Evolutionary conservation across 2,113 vertebrate species (phyloP), one percentile per base, ranked within the genome.

Genomic region (Chionomys nivalis): DNA sequence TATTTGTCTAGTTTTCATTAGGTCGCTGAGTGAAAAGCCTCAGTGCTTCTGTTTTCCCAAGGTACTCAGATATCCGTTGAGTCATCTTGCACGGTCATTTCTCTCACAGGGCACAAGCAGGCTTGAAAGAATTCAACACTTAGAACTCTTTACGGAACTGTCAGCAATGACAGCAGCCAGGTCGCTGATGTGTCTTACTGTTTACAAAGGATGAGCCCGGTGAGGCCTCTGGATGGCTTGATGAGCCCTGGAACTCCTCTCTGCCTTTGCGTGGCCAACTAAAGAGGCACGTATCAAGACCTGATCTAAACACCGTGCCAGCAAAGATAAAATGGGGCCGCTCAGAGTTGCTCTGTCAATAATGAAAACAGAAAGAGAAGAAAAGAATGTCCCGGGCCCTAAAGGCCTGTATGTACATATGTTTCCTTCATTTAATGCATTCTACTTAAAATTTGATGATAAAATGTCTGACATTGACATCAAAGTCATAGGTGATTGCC

Each of bases 1-100:
- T 98, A 98, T 98, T 99, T 98, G 98, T 98, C 98, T 99, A 98
- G 98, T 98, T 98, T 98, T 98, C 98, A 98, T 98, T 98, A 98
- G 98, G 98, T 98, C 87, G 98, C 98, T 98, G 98, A 99, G 98
- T 99, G 99, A 99, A 98, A 98, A 98, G 99, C 97, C 96, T 97
- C 97, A 97, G 98, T 97, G 97, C 96, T 96, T 97, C 97, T 98
- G 96, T 98, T 98, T 99, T 99, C 99, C 99, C 99, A 99, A 98
- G 98, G 98, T 99, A 98, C 98, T 99, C 98, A 73, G 98, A 98
- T 99, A 98, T 98, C 98, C 98, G 83, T 2, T 47, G 98, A 97
- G 96, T 98, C 97, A 96, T 98, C 98, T 98, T 97, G 0, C 90
- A 77, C 97, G 96, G 95, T 97, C 87, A 44, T 96, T 98, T 98